These are phyloP conservation scores for Portevinia maculata DNA, from an alignment of 2,888 invertebrate genomes.

Conservation along the genomic window DNA sequence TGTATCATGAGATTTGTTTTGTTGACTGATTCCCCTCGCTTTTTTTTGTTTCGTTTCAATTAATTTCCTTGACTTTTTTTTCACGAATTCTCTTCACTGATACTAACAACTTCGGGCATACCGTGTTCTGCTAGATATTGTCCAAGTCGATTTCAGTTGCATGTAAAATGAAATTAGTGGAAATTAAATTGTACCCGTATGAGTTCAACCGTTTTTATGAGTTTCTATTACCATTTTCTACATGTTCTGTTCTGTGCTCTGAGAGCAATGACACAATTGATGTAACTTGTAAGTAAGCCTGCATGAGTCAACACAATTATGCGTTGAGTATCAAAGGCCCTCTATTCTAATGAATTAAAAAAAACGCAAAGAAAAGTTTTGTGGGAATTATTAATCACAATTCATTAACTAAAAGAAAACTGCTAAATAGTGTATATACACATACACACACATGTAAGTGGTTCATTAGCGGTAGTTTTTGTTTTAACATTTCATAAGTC, in stretches of 20 bases:
- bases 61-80: slow-evolving; percentile 39
- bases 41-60: slow-evolving; percentile 34
- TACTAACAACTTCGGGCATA: slow-evolving; percentile 11
- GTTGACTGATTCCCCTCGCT: neutral
- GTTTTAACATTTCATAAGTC: neutral
- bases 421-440: neutral
- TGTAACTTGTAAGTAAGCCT: slow-evolving; percentile 40
- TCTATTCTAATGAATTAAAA: slow-evolving; percentile 63
- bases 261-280: slow-evolving; percentile 63
- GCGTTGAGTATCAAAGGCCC: slow-evolving; percentile 48
- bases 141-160: slow-evolving; percentile 48
- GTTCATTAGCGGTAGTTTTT: slow-evolving; percentile 9
- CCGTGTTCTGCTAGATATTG: slow-evolving; percentile 46
- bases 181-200: slow-evolving; percentile 66
- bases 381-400: slow-evolving; percentile 42
- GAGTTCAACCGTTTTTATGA: slow-evolving; percentile 7
- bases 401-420: slow-evolving; percentile 19
- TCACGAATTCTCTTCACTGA: neutral
- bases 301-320: slow-evolving; percentile 68
- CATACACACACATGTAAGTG: neutral
- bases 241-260: slow-evolving; percentile 1
- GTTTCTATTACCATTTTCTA: neutral
- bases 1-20: neutral
- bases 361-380: slow-evolving; percentile 40
- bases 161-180: slow-evolving; percentile 64